A percentile compares a stretch with the other conserved stretches of the same genome.
Conservation (phyloP, 2,113 vertebrate genomes). For the Trachemys scripta region DNA sequence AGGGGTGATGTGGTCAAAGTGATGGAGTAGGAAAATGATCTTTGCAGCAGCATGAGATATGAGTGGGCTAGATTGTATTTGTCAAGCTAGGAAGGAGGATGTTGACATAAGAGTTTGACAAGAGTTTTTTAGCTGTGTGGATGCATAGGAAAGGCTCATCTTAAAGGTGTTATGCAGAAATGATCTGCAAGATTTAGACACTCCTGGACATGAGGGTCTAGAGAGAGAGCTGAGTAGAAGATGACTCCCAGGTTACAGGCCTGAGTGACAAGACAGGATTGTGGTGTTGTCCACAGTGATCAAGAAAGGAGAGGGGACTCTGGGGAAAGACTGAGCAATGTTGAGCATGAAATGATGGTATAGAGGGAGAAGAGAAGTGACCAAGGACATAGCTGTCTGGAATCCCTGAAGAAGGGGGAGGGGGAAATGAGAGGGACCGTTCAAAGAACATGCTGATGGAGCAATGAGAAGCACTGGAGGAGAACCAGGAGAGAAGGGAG, state of each 20-base stretch:
- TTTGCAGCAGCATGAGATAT: accelerated
- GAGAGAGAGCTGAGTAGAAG: accelerated
- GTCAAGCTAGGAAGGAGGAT: not conserved
- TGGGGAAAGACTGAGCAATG: not conserved
- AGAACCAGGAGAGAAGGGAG: not conserved
- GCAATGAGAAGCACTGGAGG: not conserved
- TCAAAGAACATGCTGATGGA: not conserved
- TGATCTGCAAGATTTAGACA: not conserved
- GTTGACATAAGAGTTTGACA: not conserved
- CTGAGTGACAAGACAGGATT: not conserved
- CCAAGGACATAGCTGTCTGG: not conserved
- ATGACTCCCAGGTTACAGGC: not conserved
- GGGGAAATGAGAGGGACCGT: accelerated
- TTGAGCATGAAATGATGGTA: not conserved
- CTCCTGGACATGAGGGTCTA: accelerated
- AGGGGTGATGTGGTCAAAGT: not conserved
- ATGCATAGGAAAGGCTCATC: not conserved
- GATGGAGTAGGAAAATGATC: accelerated
- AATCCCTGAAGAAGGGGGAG: accelerated
- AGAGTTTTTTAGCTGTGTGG: not conserved
- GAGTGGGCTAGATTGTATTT: accelerated
- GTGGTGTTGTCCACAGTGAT: not conserved
- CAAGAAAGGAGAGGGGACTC: accelerated
- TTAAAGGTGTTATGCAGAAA: accelerated
- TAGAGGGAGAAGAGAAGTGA: not conserved